Percentiles rank a stretch among this genome's conserved stretches.
phyloP scores from a whole-genome alignment of 2,797 vertebrate species.

The Galaxias olidus region DNA sequence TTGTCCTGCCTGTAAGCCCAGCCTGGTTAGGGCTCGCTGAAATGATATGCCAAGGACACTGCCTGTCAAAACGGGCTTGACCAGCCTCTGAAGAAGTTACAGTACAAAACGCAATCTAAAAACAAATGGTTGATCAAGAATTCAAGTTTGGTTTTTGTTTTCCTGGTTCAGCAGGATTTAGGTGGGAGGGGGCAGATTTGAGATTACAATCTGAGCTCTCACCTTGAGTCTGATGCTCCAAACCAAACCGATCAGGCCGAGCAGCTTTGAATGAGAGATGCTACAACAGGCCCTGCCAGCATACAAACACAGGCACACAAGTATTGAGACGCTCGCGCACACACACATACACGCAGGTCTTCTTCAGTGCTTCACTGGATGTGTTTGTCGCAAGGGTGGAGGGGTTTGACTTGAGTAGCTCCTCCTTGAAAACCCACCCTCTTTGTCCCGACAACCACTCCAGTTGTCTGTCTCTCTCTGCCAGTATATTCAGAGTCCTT shows the following conservation, averaged over 20 bases:
- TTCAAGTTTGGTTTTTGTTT: conserved; percentile 60
- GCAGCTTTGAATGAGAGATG: conserved; percentile 28
- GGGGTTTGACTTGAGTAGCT: conserved; percentile 5
- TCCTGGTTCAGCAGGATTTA: conserved; percentile 30
- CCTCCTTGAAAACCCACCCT: not conserved
- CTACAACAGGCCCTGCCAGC: conserved; percentile 42
- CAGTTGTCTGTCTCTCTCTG: not conserved
- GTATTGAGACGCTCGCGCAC: conserved; percentile 32
- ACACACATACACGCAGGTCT: conserved; percentile 10
- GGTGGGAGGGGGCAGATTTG: conserved; percentile 6
- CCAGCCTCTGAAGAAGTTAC: conserved; percentile 3
- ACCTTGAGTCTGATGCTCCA: not conserved
- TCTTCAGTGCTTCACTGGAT: conserved; percentile 18
- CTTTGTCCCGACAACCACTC: not conserved
- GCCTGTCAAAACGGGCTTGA: not conserved
- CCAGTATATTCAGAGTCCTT: not conserved
- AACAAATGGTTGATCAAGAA: conserved; percentile 39
- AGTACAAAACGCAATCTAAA: conserved; percentile 23
- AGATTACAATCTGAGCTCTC: conserved; percentile 12
- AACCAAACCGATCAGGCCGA: conserved; percentile 6
- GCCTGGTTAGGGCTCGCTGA: not conserved
- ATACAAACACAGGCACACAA: conserved; percentile 5
- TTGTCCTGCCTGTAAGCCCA: not conserved
- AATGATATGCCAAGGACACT: conserved; percentile 9
- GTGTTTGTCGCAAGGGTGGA: conserved; percentile 1